A percentile compares a stretch with the other conserved stretches of the same genome.
Conservation (phyloP, 2,113 vertebrate genomes). For the Mandrillus leucophaeus region DNA sequence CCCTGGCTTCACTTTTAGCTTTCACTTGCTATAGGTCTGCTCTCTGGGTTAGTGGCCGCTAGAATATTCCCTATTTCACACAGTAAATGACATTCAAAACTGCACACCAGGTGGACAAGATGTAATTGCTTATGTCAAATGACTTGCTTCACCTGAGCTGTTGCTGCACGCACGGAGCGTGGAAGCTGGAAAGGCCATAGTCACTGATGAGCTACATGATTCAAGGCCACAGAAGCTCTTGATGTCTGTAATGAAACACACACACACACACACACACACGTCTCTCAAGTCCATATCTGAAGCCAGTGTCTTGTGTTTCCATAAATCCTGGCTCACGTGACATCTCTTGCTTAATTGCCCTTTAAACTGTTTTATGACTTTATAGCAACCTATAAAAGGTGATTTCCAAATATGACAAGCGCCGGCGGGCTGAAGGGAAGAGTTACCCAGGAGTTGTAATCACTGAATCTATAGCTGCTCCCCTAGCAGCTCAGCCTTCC, state of each 20-base stretch:
- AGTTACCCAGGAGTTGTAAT: neutral
- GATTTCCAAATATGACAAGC: constrained; percentile 72
- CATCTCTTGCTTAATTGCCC: constrained; percentile 78
- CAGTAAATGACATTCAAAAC: neutral
- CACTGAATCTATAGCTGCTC: neutral
- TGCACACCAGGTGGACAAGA: neutral
- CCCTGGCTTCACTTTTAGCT: neutral
- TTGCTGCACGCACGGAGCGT: fast-evolving
- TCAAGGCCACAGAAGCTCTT: neutral
- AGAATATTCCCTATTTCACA: neutral
- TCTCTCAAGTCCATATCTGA: neutral
- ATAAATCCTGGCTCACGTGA: constrained; percentile 55
- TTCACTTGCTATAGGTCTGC: neutral
- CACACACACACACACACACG: neutral
- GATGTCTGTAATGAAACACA: neutral
- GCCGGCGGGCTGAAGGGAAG: constrained; percentile 59
- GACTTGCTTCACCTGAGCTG: neutral
- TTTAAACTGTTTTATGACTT: constrained; percentile 87
- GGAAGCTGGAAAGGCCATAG: neutral
- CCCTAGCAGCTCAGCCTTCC: neutral
- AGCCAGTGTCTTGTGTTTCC: neutral
- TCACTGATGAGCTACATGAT: neutral
- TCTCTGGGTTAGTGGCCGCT: neutral
- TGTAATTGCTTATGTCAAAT: neutral
- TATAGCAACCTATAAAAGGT: constrained; percentile 85